Evolutionary conservation across 2,888 invertebrate genomes (phyloP).

Genomic region (Trypoxylon attenuatum): DNA sequence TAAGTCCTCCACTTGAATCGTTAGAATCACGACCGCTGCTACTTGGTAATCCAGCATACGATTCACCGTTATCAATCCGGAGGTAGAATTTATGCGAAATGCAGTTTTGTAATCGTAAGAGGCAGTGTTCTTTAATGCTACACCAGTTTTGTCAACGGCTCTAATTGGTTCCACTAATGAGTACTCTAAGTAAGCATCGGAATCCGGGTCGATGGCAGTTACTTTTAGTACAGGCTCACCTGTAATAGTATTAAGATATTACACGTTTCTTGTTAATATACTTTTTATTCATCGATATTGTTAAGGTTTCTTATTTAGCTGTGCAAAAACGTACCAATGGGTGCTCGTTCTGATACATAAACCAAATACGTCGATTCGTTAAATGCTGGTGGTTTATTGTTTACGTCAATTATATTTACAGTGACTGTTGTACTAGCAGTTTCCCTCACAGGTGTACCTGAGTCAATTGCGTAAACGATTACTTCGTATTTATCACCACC

Average conservation of each 20-base stretch:
- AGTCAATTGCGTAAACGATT: conserved; percentile 85
- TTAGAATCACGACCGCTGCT: conserved; percentile 84
- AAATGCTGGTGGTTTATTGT: conserved; percentile 89
- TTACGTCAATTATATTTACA: conserved; percentile 84
- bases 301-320: no score
- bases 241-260: conserved; percentile 24
- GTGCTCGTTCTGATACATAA: conserved; percentile 83
- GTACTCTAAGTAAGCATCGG: conserved; percentile 82
- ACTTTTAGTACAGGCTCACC: conserved; percentile 80
- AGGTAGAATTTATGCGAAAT: conserved; percentile 82
- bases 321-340: conserved; percentile 74
- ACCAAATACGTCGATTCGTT: conserved; percentile 79
- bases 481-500: conserved; percentile 83
- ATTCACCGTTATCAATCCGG: conserved; percentile 83
- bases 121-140: conserved; percentile 79
- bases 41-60: conserved; percentile 83
- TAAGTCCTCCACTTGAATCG: conserved; percentile 81
- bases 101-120: conserved; percentile 81
- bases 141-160: conserved; percentile 86
- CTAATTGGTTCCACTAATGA: conserved; percentile 81
- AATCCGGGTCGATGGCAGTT: conserved; percentile 83
- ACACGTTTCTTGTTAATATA: not conserved
- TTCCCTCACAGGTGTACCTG: conserved; percentile 84
- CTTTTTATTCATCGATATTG: not conserved
- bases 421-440: conserved; percentile 86